Evolutionary conservation across 2,888 invertebrate species (phyloP).

Genomic region (Mythimna lalbum): DNA sequence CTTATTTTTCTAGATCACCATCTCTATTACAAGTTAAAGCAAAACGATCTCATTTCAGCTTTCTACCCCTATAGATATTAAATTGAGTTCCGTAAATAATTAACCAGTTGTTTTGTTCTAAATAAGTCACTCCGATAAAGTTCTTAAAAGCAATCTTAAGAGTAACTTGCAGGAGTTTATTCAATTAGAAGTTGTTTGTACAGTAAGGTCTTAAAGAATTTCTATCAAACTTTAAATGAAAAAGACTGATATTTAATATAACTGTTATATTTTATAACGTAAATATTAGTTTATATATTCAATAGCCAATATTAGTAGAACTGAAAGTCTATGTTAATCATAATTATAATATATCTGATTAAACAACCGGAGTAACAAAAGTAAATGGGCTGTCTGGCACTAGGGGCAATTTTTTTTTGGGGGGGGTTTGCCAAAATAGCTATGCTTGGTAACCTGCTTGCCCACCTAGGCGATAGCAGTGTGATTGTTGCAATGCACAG

Average conservation of each 20-base stretch:
- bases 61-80: neutral
- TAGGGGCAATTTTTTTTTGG: no score
- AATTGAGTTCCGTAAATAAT: conserved; percentile 1
- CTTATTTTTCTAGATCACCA: neutral
- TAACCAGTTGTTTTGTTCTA: conserved; percentile 19
- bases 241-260: neutral
- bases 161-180: conserved; percentile 45
- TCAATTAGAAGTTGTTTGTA: conserved; percentile 48
- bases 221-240: conserved; percentile 23
- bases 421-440: no score
- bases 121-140: conserved; percentile 33
- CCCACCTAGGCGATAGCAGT: no score
- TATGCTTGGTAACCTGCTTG: no score
- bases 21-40: neutral
- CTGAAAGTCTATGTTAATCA: no score
- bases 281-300: no score
- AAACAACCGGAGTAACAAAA: no score
- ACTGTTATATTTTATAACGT: no score
- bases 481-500: no score
- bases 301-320: no score
- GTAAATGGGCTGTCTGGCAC: no score
- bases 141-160: conserved; percentile 42
- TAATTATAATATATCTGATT: no score
- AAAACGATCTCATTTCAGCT: neutral
- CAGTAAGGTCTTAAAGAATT: conserved; percentile 29